A percentile compares a stretch with the other conserved stretches of the same genome.
Evolutionary conservation across 2,888 invertebrate genomes (phyloP).

Genomic region (Tetropium fuscum): DNA sequence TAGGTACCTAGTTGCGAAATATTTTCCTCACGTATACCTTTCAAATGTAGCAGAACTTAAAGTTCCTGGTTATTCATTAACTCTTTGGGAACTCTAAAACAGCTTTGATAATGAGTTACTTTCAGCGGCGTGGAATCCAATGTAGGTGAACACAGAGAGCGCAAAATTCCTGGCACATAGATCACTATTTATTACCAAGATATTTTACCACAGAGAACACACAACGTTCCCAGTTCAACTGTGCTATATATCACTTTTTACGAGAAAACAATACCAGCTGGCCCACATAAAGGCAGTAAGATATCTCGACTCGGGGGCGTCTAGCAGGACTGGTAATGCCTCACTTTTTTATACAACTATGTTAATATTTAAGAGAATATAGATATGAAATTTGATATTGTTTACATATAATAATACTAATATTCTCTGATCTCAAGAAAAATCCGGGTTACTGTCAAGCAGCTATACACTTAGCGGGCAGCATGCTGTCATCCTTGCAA

Average conservation of each 20-base stretch:
- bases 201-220: conserved; percentile 42
- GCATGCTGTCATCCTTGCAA: no score
- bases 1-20: no score
- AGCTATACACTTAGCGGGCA: no score
- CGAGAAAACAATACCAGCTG: conserved; percentile 44
- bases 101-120: conserved; percentile 14
- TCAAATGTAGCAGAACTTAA: no score
- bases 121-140: conserved; percentile 15
- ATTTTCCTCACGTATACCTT: no score
- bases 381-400: no score
- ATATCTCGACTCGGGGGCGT: conserved; percentile 15
- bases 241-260: conserved; percentile 43
- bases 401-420: no score
- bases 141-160: conserved; percentile 20
- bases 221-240: conserved; percentile 30
- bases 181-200: conserved; percentile 43
- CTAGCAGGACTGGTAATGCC: no score
- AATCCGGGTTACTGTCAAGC: no score
- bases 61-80: conserved; percentile 7
- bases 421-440: no score
- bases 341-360: no score
- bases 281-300: conserved; percentile 23
- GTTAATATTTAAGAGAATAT: no score
- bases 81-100: conserved; percentile 10
- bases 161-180: conserved; percentile 33